These are phyloP conservation scores for Ceratitis capitata DNA, from an alignment of 1,140 invertebrate genomes.

Conservation along the genomic window DNA sequence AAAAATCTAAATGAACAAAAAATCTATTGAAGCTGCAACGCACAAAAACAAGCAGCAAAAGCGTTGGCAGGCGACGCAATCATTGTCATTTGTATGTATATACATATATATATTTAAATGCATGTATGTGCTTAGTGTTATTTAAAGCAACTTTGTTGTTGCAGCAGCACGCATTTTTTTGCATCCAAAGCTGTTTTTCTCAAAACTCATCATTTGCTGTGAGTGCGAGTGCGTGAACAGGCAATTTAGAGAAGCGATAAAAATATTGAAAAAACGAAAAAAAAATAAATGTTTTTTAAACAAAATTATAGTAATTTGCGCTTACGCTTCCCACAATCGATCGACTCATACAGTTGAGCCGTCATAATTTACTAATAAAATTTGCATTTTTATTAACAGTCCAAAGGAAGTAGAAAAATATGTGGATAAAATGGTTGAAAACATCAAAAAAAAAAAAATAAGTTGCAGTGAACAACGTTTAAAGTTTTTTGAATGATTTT, in stretches of 20 bases:
- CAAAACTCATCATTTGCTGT: neutral
- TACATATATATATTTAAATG: too few species aligned
- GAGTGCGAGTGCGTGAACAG: neutral
- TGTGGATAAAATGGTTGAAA: neutral
- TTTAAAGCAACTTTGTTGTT: neutral
- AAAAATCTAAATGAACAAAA: too few species aligned
- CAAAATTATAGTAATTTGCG: neutral
- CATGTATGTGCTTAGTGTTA: neutral
- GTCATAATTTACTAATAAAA: conserved; percentile 29
- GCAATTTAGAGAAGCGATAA: neutral
- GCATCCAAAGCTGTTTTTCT: neutral
- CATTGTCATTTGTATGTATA: neutral
- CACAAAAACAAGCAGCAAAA: neutral
- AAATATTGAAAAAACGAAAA: neutral
- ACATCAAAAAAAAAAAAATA: neutral
- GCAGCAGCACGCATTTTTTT: neutral
- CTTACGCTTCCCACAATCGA: neutral
- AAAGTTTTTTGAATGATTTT: neutral
- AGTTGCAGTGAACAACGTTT: neutral
- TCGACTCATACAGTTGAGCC: neutral
- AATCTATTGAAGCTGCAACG: too few species aligned
- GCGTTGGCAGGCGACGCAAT: neutral
- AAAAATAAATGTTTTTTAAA: neutral
- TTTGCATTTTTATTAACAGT: conserved; percentile 32
- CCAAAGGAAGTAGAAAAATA: neutral